Evolutionary conservation across 1,140 invertebrate genomes (phyloP).

Genomic region (Cyclargus thomasi): DNA sequence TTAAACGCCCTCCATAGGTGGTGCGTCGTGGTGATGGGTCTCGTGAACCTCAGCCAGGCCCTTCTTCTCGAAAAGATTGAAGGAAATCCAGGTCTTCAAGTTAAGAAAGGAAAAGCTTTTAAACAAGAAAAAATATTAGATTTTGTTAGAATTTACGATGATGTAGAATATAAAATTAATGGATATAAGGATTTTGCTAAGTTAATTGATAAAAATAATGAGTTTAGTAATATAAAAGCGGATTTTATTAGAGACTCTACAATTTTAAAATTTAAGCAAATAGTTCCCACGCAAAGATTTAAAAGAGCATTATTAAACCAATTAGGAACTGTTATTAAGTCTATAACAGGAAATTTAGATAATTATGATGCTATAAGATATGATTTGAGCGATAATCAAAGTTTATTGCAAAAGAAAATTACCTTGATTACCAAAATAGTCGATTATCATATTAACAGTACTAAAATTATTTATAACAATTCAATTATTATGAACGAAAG

Average conservation of each 20-base stretch:
- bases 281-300: constrained; percentile 22
- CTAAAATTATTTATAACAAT: constrained; percentile 22
- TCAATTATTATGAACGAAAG: constrained; percentile 22
- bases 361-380: constrained; percentile 33
- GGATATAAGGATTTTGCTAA: constrained; percentile 25
- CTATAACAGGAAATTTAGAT: constrained; percentile 32
- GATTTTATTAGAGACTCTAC: constrained; percentile 28
- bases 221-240: constrained; percentile 22
- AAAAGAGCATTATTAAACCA: constrained; percentile 29
- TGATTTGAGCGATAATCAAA: constrained; percentile 25
- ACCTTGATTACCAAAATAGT: constrained; percentile 24
- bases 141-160: constrained; percentile 26
- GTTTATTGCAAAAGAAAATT: constrained; percentile 25
- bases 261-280: constrained; percentile 26
- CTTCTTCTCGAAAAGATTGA: constrained; percentile 34
- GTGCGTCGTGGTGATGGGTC: constrained; percentile 19
- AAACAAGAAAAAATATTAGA: constrained; percentile 29
- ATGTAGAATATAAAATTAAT: constrained; percentile 26
- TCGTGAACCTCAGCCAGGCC: constrained; percentile 26
- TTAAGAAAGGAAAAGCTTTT: constrained; percentile 28
- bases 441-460: constrained; percentile 17
- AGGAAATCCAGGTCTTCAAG: constrained; percentile 31
- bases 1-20: constrained; percentile 35
- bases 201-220: constrained; percentile 20
- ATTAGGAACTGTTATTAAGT: constrained; percentile 32